Conservation (phyloP, 2,113 vertebrate genomes). For the Lepisosteus osseus region DNA sequence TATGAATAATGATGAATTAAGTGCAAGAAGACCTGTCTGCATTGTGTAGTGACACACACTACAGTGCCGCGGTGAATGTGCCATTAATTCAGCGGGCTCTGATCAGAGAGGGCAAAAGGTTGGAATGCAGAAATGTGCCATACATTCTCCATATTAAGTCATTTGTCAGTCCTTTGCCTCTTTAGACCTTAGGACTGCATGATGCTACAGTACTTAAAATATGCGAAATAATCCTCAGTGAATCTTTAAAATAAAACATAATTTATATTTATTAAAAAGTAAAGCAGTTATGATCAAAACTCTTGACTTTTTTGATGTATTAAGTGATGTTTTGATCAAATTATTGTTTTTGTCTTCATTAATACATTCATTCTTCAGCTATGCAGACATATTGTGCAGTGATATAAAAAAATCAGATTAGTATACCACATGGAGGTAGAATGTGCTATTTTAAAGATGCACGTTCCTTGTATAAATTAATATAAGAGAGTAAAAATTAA, state of each 20-base stretch:
- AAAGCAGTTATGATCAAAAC: background rate
- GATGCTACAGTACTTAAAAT: conserved; percentile 1
- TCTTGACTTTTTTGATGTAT: too few relatives aligned
- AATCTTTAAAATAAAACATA: background rate
- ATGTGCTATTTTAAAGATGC: too few relatives aligned
- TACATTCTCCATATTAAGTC: background rate
- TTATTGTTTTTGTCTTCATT: too few relatives aligned
- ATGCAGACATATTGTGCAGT: too few relatives aligned
- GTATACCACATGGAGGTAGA: too few relatives aligned
- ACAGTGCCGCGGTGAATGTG: background rate
- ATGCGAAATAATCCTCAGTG: conserved; percentile 6
- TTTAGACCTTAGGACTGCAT: background rate
- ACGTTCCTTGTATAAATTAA: too few relatives aligned
- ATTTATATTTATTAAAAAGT: background rate
- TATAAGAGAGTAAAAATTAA: too few relatives aligned
- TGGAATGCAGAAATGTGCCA: background rate
- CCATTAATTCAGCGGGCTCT: background rate
- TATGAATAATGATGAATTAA: background rate
- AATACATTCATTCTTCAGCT: too few relatives aligned
- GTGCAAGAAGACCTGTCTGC: background rate
- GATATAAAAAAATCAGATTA: too few relatives aligned
- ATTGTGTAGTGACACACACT: background rate
- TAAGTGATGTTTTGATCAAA: too few relatives aligned
- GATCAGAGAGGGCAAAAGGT: background rate
- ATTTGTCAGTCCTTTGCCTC: conserved; percentile 8